Evolutionary conservation across 2,888 invertebrate genomes (phyloP).

Genomic region (Argyra leucocephala): DNA sequence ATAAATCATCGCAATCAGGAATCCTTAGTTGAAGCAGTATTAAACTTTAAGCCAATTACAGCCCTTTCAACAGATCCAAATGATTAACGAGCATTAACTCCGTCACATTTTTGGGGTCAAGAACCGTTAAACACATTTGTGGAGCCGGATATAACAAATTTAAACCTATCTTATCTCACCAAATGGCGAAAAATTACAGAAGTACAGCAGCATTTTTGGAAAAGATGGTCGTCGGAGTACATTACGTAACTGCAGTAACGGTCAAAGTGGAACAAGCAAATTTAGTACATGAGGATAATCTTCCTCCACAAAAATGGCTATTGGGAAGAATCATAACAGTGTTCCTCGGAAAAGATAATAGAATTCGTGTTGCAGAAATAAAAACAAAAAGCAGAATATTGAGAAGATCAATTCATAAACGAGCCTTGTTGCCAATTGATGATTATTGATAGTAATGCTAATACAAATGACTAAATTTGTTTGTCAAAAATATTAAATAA

Average conservation of each 20-base stretch:
- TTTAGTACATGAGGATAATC: not conserved
- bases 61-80: too few species aligned
- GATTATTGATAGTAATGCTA: too few species aligned
- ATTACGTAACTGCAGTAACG: not conserved
- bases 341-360: too few species aligned
- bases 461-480: too few species aligned
- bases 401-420: too few species aligned
- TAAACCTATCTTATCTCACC: not conserved
- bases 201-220: not conserved
- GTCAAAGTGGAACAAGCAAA: not conserved
- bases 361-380: too few species aligned
- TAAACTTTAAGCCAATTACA: not conserved
- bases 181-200: not conserved
- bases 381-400: too few species aligned
- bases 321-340: too few species aligned
- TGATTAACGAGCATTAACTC: not conserved
- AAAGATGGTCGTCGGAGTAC: not conserved
- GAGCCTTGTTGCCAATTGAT: too few species aligned
- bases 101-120: not conserved
- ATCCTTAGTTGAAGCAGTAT: not conserved
- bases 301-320: not conserved
- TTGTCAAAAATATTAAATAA: too few species aligned
- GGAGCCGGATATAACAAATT: not conserved
- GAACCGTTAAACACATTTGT: not conserved
- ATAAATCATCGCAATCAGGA: not conserved